A percentile compares a stretch with the other conserved stretches of the same genome.
phyloP scores from a whole-genome alignment of 64 coral and sea anemone species.

The Astreopora myriophthalma region DNA sequence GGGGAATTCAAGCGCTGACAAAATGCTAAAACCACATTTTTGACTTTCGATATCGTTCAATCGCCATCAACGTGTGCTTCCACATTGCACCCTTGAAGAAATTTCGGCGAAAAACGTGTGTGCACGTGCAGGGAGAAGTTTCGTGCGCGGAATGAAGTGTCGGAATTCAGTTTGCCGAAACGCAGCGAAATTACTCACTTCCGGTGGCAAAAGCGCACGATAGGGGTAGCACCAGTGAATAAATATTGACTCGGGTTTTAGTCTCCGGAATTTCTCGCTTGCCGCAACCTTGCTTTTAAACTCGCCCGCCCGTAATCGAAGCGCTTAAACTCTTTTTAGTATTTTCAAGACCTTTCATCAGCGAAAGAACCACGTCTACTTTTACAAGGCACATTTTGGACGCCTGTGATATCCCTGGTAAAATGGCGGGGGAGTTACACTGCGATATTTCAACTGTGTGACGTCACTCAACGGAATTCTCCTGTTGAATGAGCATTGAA shows the following conservation, averaged over 20 bases:
- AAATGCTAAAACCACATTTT: not conserved
- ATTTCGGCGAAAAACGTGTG: not conserved
- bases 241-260: constrained; percentile 32
- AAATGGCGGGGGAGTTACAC: constrained; percentile 54
- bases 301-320: no score
- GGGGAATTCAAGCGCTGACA: constrained; percentile 6
- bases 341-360: not conserved
- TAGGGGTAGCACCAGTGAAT: constrained; percentile 44
- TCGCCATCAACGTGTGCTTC: not conserved
- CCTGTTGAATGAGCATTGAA: constrained; percentile 79
- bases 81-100: not conserved
- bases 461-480: constrained; percentile 82
- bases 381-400: not conserved
- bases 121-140: constrained; percentile 32
- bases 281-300: not conserved
- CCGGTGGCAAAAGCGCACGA: constrained; percentile 30
- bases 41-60: no score
- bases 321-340: not conserved
- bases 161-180: constrained; percentile 5
- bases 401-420: not conserved
- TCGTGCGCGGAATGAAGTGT: constrained; percentile 4
- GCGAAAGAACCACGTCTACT: not conserved
- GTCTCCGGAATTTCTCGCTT: constrained; percentile 40
- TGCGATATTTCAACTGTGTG: constrained; percentile 53
- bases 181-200: constrained; percentile 15